Percentiles rank a stretch among this genome's conserved stretches.
phyloP scores from a whole-genome alignment of 2,113 vertebrate genomes.

The Lutjanus erythropterus region DNA sequence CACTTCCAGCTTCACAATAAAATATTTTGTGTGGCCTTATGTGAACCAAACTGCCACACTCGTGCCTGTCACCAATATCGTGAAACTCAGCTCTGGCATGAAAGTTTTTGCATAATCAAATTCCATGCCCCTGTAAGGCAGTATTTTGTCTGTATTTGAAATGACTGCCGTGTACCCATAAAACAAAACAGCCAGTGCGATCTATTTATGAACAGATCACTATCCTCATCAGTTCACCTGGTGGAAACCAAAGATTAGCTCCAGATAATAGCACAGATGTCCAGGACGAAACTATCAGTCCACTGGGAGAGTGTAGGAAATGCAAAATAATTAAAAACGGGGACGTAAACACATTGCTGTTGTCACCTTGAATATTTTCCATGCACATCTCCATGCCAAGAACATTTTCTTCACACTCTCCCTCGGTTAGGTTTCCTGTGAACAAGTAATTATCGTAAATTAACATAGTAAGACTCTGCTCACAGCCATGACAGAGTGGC shows the following conservation, averaged over 20 bases:
- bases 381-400: conserved; percentile 1
- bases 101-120: conserved; percentile 8
- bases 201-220: not conserved
- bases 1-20: not conserved
- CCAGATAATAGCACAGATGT: conserved; percentile 15
- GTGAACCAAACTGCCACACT: not conserved
- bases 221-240: not conserved
- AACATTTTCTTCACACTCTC: conserved; percentile 35
- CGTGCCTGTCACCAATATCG: not conserved
- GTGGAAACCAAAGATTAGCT: not conserved
- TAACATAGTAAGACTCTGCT: conserved; percentile 22
- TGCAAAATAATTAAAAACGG: not conserved
- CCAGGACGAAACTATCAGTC: conserved; percentile 5
- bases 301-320: not conserved
- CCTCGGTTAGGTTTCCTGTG: conserved; percentile 7
- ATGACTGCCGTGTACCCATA: not conserved
- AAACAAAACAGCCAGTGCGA: not conserved
- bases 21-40: not conserved
- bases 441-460: conserved; percentile 51
- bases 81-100: not conserved
- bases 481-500: conserved; percentile 6
- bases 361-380: not conserved
- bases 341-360: conserved; percentile 16
- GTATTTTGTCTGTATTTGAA: not conserved
- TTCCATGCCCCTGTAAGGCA: not conserved